Percentiles rank a stretch among this genome's conserved stretches.
phyloP scores from a whole-genome alignment of 2,113 vertebrate genomes.

The Gorsachius goisagi region DNA sequence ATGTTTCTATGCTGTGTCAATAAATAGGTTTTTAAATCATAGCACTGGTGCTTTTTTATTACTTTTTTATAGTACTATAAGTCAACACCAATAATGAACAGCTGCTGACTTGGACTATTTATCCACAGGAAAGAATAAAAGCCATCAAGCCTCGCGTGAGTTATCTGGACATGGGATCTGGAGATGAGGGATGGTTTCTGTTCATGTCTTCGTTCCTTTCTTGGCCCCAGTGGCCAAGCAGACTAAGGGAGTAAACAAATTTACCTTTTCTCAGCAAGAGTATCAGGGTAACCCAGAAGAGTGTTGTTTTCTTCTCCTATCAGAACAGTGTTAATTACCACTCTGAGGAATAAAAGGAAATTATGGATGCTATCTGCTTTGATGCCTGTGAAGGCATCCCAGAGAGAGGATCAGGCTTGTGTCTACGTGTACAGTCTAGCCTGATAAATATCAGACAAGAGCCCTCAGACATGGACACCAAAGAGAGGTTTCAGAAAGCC shows the following conservation, averaged over 20 bases:
- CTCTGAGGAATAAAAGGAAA: neutral
- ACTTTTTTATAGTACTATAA: neutral
- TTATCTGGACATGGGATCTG: neutral
- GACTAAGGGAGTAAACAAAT: neutral
- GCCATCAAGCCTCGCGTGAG: neutral
- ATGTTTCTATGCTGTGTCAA: neutral
- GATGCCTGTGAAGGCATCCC: neutral
- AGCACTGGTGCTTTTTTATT: neutral
- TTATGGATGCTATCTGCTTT: neutral
- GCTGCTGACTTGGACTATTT: neutral
- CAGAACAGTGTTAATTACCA: neutral
- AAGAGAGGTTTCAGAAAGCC: neutral
- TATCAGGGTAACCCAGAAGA: neutral
- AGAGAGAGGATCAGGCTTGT: neutral
- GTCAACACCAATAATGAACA: neutral
- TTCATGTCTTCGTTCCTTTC: neutral
- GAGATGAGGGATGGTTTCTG: neutral
- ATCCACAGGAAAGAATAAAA: neutral
- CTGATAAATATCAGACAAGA: neutral
- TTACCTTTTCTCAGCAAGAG: neutral
- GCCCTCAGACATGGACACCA: neutral
- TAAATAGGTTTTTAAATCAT: neutral
- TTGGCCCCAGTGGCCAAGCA: neutral
- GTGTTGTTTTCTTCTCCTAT: neutral
- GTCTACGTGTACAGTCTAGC: accelerated